Evolutionary conservation across 2,797 vertebrate genomes (phyloP).

Genomic region (Crenichthys baileyi): DNA sequence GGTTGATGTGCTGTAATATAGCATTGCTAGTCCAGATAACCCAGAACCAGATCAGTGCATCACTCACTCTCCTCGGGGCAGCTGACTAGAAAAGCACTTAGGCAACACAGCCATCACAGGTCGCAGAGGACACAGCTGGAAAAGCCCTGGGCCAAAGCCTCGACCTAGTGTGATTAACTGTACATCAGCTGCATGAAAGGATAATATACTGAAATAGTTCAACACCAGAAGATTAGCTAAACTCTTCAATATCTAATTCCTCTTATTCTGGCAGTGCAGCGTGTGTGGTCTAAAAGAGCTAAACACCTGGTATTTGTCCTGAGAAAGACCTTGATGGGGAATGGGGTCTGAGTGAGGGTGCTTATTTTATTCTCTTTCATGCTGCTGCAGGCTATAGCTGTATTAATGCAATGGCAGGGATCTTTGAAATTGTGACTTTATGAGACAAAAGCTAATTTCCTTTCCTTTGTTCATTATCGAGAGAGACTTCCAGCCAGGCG

Average conservation of each 20-base stretch:
- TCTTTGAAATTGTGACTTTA: constrained; percentile 99
- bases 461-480: constrained; percentile 96
- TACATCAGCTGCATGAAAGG: constrained; percentile 62
- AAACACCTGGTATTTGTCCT: constrained; percentile 91
- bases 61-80: constrained; percentile 63
- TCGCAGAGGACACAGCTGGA: constrained; percentile 73
- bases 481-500: constrained; percentile 95
- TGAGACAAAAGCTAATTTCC: constrained; percentile 97
- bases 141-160: constrained; percentile 55
- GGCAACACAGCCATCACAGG: constrained; percentile 64
- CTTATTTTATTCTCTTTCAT: constrained; percentile 89
- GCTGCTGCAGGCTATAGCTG: constrained; percentile 91
- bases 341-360: constrained; percentile 83
- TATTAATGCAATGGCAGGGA: constrained; percentile 96
- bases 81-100: constrained; percentile 66
- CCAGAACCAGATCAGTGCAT: constrained; percentile 71
- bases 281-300: constrained; percentile 66
- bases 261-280: constrained; percentile 45
- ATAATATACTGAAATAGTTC: constrained; percentile 54
- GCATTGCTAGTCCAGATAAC: constrained; percentile 63
- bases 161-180: constrained; percentile 68
- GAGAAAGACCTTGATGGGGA: constrained; percentile 93
- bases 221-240: constrained; percentile 53
- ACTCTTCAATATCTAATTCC: constrained; percentile 25
- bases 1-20: constrained; percentile 52